Percentiles rank a stretch among this genome's conserved stretches.
Evolutionary conservation across 1,140 invertebrate genomes (phyloP).

Genomic region (Carposina sasakii): DNA sequence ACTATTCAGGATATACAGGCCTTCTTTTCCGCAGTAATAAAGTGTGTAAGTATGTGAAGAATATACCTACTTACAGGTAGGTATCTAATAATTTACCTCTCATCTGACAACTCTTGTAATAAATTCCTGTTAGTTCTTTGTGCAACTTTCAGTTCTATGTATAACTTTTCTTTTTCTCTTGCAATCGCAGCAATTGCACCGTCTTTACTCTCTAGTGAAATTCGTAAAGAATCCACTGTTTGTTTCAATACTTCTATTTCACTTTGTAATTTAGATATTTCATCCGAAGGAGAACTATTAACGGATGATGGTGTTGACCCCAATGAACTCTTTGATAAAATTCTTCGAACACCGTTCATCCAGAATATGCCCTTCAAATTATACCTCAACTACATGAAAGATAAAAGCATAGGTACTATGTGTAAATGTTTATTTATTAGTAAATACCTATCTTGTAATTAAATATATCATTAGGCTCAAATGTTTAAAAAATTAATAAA

Average conservation of each 20-base stretch:
- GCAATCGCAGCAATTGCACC: conserved; percentile 27
- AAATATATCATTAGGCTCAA: too few species aligned
- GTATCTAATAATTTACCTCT: conserved; percentile 21
- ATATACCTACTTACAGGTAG: too few species aligned
- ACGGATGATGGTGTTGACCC: conserved; percentile 23
- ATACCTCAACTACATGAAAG: too few species aligned
- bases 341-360: conserved; percentile 34
- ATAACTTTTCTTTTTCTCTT: conserved; percentile 34
- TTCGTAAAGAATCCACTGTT: conserved; percentile 25
- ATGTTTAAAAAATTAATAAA: too few species aligned
- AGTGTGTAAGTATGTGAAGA: too few species aligned
- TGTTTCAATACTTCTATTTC: conserved; percentile 25
- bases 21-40: too few species aligned
- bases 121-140: conserved; percentile 29
- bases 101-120: conserved; percentile 28
- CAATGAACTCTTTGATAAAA: conserved; percentile 32
- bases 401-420: too few species aligned
- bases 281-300: conserved; percentile 20
- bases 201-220: conserved; percentile 28
- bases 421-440: too few species aligned
- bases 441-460: too few species aligned
- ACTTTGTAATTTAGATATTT: conserved; percentile 25
- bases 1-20: too few species aligned
- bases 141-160: conserved; percentile 25
- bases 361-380: too few species aligned